Evolutionary conservation across 2,797 vertebrate species (phyloP), one percentile per base, ranked within the genome.

Genomic region (Discoglossus pictus): DNA sequence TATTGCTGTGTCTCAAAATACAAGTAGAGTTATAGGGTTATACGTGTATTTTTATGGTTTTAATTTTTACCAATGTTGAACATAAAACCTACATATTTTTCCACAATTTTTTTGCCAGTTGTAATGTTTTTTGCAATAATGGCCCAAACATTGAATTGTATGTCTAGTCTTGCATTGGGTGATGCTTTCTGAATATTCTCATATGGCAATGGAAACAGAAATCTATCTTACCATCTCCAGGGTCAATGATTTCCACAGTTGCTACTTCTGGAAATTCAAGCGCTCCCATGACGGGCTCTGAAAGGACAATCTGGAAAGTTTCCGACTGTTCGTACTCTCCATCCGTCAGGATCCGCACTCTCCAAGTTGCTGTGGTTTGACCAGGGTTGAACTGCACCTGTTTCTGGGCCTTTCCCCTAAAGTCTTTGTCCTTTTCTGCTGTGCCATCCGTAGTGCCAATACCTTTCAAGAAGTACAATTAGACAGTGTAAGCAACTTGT

Each of bases 341-440:
- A 0, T 98, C 96, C 0, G 86, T 73, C 73, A 96, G 73, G 78
- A 98, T 88, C 24, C 80, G 80, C 3, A 98, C 90, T 44, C 85
- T 73, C 96, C 96, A 98, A 0, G 84, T 87, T 72, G 95, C 95
- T 55, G 73, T 82, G 34, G 83, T 92, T 82, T 98, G 96, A 50
- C 96, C 95, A 0, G 95, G 95, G 83, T 95, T 98, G 82, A 98
- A 98, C 82, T 98, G 96, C 65, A 98, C 93, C 75, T 97, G 96
- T 67, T 80, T 93, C 82, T 98, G 95, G 1, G 91, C 91, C 80
- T 92, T 96, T 3, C 92, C 91, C 82, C 83, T 91, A 81, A 95
- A 98, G 74, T 98, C 96, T 74, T 89, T 87, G 6, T 95, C 92
- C 72, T 86, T 93, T 74, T 85, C 86, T 0, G 96, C 95, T 1